These are phyloP conservation scores for Ahaetulla prasina DNA, from an alignment of 2,113 vertebrate genomes.

Conservation along the genomic window DNA sequence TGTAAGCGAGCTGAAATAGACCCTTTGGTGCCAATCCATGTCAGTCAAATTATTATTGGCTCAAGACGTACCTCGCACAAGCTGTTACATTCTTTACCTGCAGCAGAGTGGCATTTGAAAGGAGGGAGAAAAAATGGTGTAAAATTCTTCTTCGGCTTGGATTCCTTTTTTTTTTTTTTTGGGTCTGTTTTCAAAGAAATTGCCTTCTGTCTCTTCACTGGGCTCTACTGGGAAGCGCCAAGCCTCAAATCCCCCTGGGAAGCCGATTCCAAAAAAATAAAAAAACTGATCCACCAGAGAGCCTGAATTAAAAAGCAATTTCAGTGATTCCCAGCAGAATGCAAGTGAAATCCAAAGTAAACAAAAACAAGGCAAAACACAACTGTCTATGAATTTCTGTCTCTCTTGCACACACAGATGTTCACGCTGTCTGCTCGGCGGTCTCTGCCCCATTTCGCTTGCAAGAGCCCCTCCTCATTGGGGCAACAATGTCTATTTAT, in stretches of 20 bases:
- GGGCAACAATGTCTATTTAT: neutral
- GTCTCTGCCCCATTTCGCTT: neutral
- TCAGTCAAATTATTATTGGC: constrained; percentile 70
- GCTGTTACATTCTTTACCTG: constrained; percentile 77
- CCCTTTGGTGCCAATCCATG: constrained; percentile 55
- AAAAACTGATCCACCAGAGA: constrained; percentile 27
- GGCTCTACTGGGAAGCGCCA: constrained; percentile 32
- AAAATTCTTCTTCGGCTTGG: constrained; percentile 73
- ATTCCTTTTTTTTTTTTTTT: constrained; percentile 27
- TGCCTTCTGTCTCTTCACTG: constrained; percentile 45
- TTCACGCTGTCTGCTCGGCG: neutral
- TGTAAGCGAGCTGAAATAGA: constrained; percentile 52
- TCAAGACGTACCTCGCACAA: constrained; percentile 57
- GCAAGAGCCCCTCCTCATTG: no score
- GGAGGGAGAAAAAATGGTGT: constrained; percentile 46
- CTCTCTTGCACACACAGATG: neutral
- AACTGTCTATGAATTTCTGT: neutral
- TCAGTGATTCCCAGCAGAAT: constrained; percentile 19
- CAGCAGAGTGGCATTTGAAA: constrained; percentile 62
- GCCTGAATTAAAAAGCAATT: constrained; percentile 20
- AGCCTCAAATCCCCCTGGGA: constrained; percentile 17
- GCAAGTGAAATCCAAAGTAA: constrained; percentile 5
- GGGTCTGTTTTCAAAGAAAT: constrained; percentile 37
- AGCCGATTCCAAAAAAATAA: constrained; percentile 42
- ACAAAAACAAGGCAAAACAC: neutral